Base-by-base conservation (phyloP, 1,140 invertebrate genomes). In the Ips typographus region DNA sequence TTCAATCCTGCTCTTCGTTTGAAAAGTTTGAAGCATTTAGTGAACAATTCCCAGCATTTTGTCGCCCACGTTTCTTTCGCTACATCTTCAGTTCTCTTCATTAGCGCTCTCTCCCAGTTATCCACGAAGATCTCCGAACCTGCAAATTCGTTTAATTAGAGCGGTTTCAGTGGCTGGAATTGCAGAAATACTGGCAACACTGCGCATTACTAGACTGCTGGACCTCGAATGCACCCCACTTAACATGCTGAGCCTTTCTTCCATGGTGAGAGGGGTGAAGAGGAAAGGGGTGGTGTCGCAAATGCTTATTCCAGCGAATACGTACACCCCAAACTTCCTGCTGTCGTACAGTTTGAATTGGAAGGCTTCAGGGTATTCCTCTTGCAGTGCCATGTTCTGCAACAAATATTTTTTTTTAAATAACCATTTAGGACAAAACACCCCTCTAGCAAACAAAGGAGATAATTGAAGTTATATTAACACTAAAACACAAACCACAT, bases 291-390 rank as follows among this genome's bases (percentile, higher is more conserved):
- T 75, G 22, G 81, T 79, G 55, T 82, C 78, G 0, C 79, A 73
- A 4, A 83, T 76, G 71, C 83, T 83, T 7, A 84, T 80, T 4
- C 86, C 87, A 5, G 80, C 78, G 67, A 84, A 86, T 37, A 84
- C 77, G 62, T 83, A 84, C 65, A 83, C 82, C 36, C 86, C 86
- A 70, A 87, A 87, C 63, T 83, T 83, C 62, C 84, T 81, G n/a
- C 82, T 84, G 69, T 88, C 86, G 68, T 83, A 87, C n/a, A 86
- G 77, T 74, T 83, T 84, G 62, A 89, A 81, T 4, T 76, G 82
- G 7, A 88, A 75, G 37, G 84, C 79, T 40, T 86, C 84, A 53
- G 81, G 83, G 64, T 84, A 84, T 41, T 81, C 76, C 51, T 83
- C 77, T 5, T 81, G 74, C 39, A 78, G 67, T 67, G 80, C 72